Evolutionary conservation across 1,140 invertebrate genomes (phyloP), one percentile per base, ranked within the genome.

Genomic region (Colletes gigas): DNA sequence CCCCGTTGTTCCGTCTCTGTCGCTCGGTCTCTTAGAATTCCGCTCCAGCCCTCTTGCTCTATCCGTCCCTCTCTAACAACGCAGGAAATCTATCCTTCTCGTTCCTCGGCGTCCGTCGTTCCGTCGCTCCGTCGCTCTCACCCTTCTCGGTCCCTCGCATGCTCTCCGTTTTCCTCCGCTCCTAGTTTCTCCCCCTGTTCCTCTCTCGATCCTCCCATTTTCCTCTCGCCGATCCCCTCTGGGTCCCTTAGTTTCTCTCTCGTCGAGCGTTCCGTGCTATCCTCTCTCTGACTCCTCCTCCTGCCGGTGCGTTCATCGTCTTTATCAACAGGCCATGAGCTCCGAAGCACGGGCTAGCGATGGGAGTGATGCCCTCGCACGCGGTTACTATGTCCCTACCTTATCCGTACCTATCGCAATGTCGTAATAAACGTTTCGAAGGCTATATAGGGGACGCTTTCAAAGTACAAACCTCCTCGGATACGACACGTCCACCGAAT

Each of bases 91-190:
- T 47, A 57, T 63, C 63, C 67, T 67, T 68, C 62, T 59, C 57
- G 77, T 78, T 79, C 77, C 77, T 76, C 74, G 66, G 19, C 79
- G 62, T 70, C 39, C 81, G 81, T 69, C 52, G 55, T 39, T 50
- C 73, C 9, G 30, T 30, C 2, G 30, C 30, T 30, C 30, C 30
- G 30, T 30, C 30, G 30, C 30, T 30, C 30, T 60, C 70, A 63
- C 55, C 15, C 44, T n/a, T 67, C 59, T 62, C 59, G 17, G 6
- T 50, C 19, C 9, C 30, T 30, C 30, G 30, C 30, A 30, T 30
- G 30, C 17, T 60, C 60, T 30, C 63, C 44, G 63, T 39, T 67
- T n/a, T 50, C 65, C 65, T 47, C 30, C 5, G n/a, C 41, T 68
- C 62, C 5, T 63, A 41, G 21, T 63, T 52, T 55, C 55, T 59